Evolutionary conservation across 2,113 vertebrate genomes (phyloP).

Genomic region (Drymodes brunneopygia): DNA sequence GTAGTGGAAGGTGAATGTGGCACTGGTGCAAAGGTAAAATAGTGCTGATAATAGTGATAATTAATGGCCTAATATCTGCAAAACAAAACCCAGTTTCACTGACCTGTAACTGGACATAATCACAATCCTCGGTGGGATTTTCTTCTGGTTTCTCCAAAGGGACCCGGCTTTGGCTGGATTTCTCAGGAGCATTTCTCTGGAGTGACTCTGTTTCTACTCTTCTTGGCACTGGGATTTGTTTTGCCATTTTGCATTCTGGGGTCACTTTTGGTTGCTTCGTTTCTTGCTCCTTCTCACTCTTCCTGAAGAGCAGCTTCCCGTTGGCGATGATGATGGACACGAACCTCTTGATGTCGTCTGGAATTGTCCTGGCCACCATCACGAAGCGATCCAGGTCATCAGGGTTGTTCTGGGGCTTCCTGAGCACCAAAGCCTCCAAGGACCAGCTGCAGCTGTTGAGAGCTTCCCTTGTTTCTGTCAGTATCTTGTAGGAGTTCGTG

Average conservation of each 20-base stretch:
- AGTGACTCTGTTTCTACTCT: neutral
- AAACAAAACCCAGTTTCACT: neutral
- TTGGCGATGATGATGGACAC: slow-evolving; percentile 92
- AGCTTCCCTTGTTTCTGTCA: slow-evolving; percentile 76
- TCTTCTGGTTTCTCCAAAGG: neutral
- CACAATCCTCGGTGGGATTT: slow-evolving; percentile 57
- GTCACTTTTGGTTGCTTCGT: neutral
- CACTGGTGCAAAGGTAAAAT: neutral
- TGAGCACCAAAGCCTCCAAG: slow-evolving; percentile 75
- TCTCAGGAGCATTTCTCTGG: neutral
- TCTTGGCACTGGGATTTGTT: neutral
- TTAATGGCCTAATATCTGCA: neutral
- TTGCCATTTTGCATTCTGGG: slow-evolving; percentile 1
- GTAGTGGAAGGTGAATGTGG: neutral
- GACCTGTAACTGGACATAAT: slow-evolving; percentile 82
- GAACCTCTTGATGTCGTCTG: slow-evolving; percentile 89
- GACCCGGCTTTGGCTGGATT: neutral
- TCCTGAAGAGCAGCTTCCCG: slow-evolving; percentile 86
- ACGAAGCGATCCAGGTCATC: slow-evolving; percentile 92
- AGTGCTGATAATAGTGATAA: neutral
- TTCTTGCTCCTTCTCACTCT: slow-evolving; percentile 56
- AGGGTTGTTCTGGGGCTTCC: slow-evolving; percentile 66
- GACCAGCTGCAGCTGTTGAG: slow-evolving; percentile 80
- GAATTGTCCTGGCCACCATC: slow-evolving; percentile 85
- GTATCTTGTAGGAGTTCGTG: slow-evolving; percentile 78